Base-by-base conservation (phyloP, 2,888 invertebrate species). In the Operophtera brumata region DNA sequence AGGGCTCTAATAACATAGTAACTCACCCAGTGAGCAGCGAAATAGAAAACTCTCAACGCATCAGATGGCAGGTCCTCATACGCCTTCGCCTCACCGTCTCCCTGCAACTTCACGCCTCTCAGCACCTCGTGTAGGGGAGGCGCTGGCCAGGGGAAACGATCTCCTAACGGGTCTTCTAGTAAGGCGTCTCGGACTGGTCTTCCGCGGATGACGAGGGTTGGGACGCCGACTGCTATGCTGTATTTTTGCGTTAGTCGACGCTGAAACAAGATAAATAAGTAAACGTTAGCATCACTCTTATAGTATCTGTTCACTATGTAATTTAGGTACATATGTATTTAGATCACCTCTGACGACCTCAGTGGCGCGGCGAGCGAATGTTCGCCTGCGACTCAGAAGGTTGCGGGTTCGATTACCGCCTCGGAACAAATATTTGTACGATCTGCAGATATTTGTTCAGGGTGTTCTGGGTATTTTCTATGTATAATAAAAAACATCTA, bases 21-120 rank as follows among this genome's bases (percentile, higher is more conserved):
- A 80, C 92, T 90, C 84, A 96, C 96, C 97, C 97, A 97, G 79
- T 96, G 94, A 13, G 97, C 97, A 54, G 96, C 96, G 80, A 97
- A 97, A 77, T 96, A 96, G 69, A 96, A 93, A 36, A 95, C 96
- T 70, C 94, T 93, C 48, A 95, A 91, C 1, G 84, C 80, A 64
- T 92, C 93, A 66, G 90, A 90, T 0, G 93, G 91, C 13, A 94
- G 77, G 57, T 93, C 92, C 13, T 91, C 91, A 69, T 93, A 93
- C 13, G 89, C 75, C 69, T 84, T 90, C 28, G 74, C 80, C 46
- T 70, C 77, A 0, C 61, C 69, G 0, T 79, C 77, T 0, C 82
- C 83, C 80, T 80, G 91, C 75, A 75, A 72, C 56, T 80, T 77
- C 0, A 92, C 91, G 11, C 91, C 92, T 42, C 91, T 79, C 35